Base-by-base conservation (phyloP, 92 coral and sea anemone genomes). In the Epizoanthus scotinus region DNA sequence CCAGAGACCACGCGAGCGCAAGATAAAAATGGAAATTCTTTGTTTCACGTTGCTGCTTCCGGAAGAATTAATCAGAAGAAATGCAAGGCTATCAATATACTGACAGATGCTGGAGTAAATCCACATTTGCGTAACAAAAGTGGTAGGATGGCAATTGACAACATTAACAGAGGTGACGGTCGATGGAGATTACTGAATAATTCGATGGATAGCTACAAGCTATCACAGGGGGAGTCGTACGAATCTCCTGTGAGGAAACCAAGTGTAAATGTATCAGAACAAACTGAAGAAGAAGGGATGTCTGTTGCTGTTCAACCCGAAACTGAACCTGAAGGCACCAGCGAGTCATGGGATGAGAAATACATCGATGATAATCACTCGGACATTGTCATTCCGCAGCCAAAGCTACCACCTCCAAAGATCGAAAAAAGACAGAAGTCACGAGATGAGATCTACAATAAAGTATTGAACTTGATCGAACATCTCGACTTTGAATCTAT, bases 111-210 rank as follows among this genome's bases (percentile, higher is more conserved):
- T 27, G 85, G 78, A 0, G 58, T 91, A 1, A 86, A 91, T n/a
- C 96, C 96, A 7, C 72, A 52, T 18, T 69, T 91, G 8, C 73
- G 50, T 20, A 86, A 86, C 72, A 87, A 78, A 38, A 15, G 63
- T 18, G 82, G 82, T 3, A 84, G 75, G 44, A 24, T 42, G 20
- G 77, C 96, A 13, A 38, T 77, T 36, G 88, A 89, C 2, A 29
- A 42, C 66, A 57, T 77, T 18, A 6, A 27, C 17, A 65, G 21
- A 52, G 77, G 72, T 8, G 96, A 91, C 56, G 44, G 70, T 78
- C 90, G 96, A 14, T 83, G 85, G 59, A 91, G 82, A 65, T 68
- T 84, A 84, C 60, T 91, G 10, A 59, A 42, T n/a, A 65, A 60
- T 36, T 85, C 90, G 10, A 64, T 86, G 38, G 70, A 81, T 49